Evolutionary conservation across 2,797 vertebrate species (phyloP), one percentile per base, ranked within the genome.

Genomic region (Brachyalestes nurse): DNA sequence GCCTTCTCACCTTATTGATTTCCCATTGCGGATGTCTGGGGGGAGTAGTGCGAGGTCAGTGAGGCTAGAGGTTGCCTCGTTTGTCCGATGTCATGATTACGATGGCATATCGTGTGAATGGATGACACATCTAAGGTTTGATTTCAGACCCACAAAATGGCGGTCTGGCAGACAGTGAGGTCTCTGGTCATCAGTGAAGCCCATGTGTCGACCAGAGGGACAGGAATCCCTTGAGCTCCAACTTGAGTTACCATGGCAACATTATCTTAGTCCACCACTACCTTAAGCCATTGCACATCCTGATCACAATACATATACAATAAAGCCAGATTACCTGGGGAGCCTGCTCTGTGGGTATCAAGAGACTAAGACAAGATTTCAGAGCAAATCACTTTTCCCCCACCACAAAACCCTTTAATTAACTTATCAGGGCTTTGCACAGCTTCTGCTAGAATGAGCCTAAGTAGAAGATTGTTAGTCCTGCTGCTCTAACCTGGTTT

Each of bases 261-360:
- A 82, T 91, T 92, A 92, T 94, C 92, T 92, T 87, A 92, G 92
- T 92, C 92, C 92, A 93, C 93, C 93, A 94, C 94, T 93, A 94
- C 93, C 93, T 90, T 90, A 90, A 93, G 93, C 92, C 91, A 91
- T 94, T 94, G 93, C 92, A 94, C 93, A 93, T 93, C 90, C 92
- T 91, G 91, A 93, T 93, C 92, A 93, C 92, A 94, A 92, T 93
- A 93, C 91, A 92, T 94, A 91, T 93, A 89, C 88, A 84, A 90
- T 90, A 90, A 87, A 89, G 89, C 91, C 73, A 90, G 91, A 90
- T 89, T 93, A 92, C 91, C 91, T 92, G 90, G 88, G 91, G 92
- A 92, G 92, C 86, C 90, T 85, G 17, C 90, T 91, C 89, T 84
- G 88, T 91, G 89, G 90, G 76, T 83, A 89, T 90, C 88, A 90